Conservation (phyloP, 2,113 vertebrate genomes). For the Fulica atra region DNA sequence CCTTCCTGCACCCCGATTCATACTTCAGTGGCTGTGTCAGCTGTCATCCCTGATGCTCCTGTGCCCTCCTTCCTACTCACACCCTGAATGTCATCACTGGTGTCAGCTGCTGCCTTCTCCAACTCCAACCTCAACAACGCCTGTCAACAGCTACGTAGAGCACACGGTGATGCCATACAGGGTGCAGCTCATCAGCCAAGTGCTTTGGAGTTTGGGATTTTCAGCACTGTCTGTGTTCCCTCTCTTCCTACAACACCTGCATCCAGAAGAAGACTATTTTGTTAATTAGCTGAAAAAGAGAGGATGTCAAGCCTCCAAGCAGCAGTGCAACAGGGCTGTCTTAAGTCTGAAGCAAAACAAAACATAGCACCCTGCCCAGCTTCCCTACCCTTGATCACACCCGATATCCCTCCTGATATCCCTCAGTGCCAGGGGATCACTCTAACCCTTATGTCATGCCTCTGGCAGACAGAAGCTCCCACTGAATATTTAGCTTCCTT, state of each 20-base stretch:
- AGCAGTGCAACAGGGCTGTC: neutral
- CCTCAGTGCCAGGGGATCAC: neutral
- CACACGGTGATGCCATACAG: neutral
- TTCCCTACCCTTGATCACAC: neutral
- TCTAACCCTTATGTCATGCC: neutral
- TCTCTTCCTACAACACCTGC: neutral
- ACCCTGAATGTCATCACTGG: neutral
- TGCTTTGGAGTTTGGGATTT: neutral
- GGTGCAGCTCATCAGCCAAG: neutral
- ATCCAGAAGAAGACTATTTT: neutral
- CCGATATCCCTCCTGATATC: neutral
- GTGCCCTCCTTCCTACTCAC: neutral
- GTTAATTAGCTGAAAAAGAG: neutral
- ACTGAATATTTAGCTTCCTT: neutral
- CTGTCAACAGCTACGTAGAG: neutral
- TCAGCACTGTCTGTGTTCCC: neutral
- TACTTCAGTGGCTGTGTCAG: neutral
- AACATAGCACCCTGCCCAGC: neutral
- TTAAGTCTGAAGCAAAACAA: neutral
- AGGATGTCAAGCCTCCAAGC: neutral
- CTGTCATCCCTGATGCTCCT: neutral
- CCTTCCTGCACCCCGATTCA: neutral
- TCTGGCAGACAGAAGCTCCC: neutral
- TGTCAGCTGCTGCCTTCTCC: neutral
- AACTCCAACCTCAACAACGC: neutral